Percentiles rank a stretch among this genome's conserved stretches.
Conservation (phyloP, 2,888 invertebrate species). For the Ligdia adustata region DNA sequence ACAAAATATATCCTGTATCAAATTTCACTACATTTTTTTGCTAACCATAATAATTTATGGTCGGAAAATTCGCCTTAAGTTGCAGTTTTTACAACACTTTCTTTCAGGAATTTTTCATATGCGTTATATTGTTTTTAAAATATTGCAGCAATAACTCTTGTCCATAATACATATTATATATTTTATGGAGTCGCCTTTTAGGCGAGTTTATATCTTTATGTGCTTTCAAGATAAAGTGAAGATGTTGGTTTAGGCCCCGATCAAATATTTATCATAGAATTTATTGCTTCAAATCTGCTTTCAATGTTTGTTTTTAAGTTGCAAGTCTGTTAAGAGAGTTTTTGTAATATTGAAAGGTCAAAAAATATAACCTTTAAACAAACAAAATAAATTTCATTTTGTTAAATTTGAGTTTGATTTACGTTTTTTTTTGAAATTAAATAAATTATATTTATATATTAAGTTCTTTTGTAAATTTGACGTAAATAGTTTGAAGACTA, state of each 20-base stretch:
- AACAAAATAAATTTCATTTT: slow-evolving; percentile 2
- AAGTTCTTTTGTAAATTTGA: too few relatives aligned
- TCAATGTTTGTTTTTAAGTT: slow-evolving; percentile 38
- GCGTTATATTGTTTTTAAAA: slow-evolving; percentile 62
- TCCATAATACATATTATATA: slow-evolving; percentile 27
- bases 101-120: slow-evolving; percentile 70
- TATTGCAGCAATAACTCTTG: slow-evolving; percentile 42
- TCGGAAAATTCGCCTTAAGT: background rate
- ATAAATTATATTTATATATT: too few relatives aligned
- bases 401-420: too few relatives aligned
- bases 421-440: too few relatives aligned
- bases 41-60: too few relatives aligned
- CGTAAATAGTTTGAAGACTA: too few relatives aligned
- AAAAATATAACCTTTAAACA: background rate
- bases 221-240: slow-evolving; percentile 47
- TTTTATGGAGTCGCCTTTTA: slow-evolving; percentile 26
- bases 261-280: slow-evolving; percentile 48
- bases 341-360: slow-evolving; percentile 8
- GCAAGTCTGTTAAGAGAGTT: slow-evolving; percentile 29
- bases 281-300: slow-evolving; percentile 40
- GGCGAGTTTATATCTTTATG: slow-evolving; percentile 42
- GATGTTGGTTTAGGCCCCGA: slow-evolving; percentile 50
- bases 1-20: too few relatives aligned
- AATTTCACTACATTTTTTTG: too few relatives aligned
- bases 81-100: background rate